Conservation (phyloP, 2,888 invertebrate genomes). For the Rhimphoctona megacephalus region DNA sequence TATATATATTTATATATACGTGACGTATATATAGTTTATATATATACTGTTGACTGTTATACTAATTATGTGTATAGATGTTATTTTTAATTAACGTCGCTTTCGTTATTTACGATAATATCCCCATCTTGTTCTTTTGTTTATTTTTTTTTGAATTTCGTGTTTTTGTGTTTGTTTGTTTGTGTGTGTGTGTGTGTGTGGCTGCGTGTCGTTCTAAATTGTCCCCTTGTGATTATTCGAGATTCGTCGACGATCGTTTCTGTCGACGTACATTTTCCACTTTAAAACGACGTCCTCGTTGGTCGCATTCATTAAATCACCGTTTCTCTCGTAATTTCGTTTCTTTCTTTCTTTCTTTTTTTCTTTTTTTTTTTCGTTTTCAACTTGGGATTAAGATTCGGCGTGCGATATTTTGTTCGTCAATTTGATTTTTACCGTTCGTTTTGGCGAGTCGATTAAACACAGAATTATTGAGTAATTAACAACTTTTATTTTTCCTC, state of each 20-base stretch:
- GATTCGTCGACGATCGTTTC: background rate
- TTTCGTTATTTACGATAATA: constrained; percentile 50
- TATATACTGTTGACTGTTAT: constrained; percentile 51
- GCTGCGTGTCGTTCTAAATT: constrained; percentile 1
- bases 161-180: background rate
- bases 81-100: constrained; percentile 63
- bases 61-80: constrained; percentile 64
- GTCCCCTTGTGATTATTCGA: background rate
- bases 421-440: constrained; percentile 12
- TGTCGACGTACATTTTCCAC: background rate
- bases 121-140: constrained; percentile 8
- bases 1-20: constrained; percentile 46
- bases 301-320: background rate
- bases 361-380: background rate
- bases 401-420: background rate
- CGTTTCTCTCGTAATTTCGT: background rate
- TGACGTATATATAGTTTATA: constrained; percentile 39
- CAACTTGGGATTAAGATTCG: background rate
- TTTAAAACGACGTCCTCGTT: background rate
- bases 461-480: background rate
- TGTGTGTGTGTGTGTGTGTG: constrained; percentile 1
- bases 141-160: background rate
- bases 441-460: constrained; percentile 13
- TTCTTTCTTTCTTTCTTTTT: background rate
- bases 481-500: background rate